phyloP scores from a whole-genome alignment of 2,113 vertebrate species.

The Neolamprologus cancellatus region DNA sequence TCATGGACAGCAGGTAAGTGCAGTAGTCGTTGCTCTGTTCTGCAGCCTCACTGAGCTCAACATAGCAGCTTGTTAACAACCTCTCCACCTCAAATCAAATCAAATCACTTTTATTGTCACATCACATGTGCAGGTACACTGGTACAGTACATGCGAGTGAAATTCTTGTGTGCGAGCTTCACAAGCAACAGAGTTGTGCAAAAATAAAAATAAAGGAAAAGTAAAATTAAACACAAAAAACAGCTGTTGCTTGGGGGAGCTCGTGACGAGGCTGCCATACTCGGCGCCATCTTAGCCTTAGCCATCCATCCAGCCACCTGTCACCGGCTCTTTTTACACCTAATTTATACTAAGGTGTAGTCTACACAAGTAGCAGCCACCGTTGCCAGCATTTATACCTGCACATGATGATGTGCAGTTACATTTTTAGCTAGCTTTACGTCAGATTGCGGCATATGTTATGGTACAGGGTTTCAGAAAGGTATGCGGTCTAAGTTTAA shows the following conservation, averaged over 20 bases:
- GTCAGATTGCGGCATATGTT: neutral
- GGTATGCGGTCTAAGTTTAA: neutral
- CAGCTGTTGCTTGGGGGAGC: neutral
- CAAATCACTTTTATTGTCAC: neutral
- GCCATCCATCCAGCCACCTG: neutral
- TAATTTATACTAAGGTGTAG: neutral
- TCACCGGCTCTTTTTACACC: accelerated
- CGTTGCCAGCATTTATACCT: neutral
- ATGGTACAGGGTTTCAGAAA: neutral
- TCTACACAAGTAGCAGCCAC: neutral
- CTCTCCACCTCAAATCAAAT: neutral
- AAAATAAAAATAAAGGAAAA: neutral
- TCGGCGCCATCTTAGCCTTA: accelerated
- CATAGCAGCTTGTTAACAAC: neutral
- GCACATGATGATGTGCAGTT: neutral
- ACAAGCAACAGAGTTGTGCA: neutral
- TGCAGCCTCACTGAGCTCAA: neutral
- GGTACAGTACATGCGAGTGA: neutral
- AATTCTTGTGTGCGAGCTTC: neutral
- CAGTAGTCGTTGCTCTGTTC: neutral
- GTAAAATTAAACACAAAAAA: neutral
- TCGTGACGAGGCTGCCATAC: accelerated
- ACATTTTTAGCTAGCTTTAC: accelerated
- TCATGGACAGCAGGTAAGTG: neutral
- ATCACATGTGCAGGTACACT: neutral